A percentile compares a stretch with the other conserved stretches of the same genome.
These are phyloP conservation scores for Poecile atricapillus DNA, from an alignment of 2,113 vertebrate genomes.

Conservation along the genomic window DNA sequence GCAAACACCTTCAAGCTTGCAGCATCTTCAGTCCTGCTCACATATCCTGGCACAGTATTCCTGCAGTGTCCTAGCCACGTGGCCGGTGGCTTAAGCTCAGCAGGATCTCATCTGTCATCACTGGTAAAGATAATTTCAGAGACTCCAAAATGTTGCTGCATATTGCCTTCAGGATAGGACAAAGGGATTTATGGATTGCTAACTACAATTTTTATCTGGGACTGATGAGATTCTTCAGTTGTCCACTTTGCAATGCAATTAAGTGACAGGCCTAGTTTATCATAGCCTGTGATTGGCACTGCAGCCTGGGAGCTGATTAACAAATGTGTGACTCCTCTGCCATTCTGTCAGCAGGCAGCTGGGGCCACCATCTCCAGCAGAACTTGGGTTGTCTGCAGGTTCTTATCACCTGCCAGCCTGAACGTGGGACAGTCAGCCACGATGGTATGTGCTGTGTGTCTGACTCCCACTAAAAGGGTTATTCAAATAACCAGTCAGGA, in stretches of 20 bases:
- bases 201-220: background rate
- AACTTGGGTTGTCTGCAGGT: background rate
- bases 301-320: background rate
- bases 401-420: background rate
- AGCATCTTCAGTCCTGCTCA: background rate
- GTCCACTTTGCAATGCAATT: background rate
- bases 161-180: background rate
- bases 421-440: background rate
- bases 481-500: background rate
- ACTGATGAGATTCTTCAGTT: background rate
- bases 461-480: background rate
- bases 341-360: background rate
- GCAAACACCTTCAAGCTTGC: background rate
- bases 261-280: background rate
- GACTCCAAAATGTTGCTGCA: background rate
- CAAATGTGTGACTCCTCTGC: background rate
- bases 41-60: background rate
- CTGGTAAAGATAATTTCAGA: background rate
- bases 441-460: fast-evolving
- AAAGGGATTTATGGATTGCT: background rate
- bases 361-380: background rate
- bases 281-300: background rate
- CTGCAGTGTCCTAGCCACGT: background rate
- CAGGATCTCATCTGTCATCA: background rate
- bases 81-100: background rate